Evolutionary conservation across 2,113 vertebrate species (phyloP).

Genomic region (Anguilla japonica): DNA sequence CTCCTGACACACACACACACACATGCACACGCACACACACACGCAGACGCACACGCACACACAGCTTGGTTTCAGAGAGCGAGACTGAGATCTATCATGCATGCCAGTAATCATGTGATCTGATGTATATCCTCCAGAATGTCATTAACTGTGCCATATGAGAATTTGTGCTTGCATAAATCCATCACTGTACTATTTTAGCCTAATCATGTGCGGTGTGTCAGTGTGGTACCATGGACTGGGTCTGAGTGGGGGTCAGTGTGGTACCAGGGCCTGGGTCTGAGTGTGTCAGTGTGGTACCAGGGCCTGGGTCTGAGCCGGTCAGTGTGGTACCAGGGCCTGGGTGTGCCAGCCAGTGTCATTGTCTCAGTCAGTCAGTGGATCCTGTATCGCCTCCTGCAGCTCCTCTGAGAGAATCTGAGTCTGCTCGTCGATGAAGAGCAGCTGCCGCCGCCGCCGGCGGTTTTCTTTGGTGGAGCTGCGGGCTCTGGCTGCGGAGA

Average conservation of each 20-base stretch:
- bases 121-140: too few species aligned
- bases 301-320: background rate
- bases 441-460: conserved; percentile 54
- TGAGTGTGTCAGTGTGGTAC: background rate
- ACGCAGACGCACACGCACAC: background rate
- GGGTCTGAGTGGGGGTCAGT: too few species aligned
- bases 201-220: too few species aligned
- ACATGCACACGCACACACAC: background rate
- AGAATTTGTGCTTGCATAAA: too few species aligned
- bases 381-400: conserved; percentile 47
- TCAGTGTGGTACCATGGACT: background rate
- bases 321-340: background rate
- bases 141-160: too few species aligned
- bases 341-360: conserved; percentile 50
- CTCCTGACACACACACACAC: background rate
- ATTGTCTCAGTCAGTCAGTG: background rate
- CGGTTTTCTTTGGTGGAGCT: background rate
- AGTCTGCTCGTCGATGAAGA: conserved; percentile 62
- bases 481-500: background rate
- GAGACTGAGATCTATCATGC: too few species aligned
- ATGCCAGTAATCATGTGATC: too few species aligned
- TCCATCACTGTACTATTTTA: too few species aligned
- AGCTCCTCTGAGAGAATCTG: conserved; percentile 56
- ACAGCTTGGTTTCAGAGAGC: too few species aligned
- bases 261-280: background rate